A percentile compares a stretch with the other conserved stretches of the same genome.
Evolutionary conservation across 1,140 invertebrate genomes (phyloP).

Genomic region (Adelges cooleyi): DNA sequence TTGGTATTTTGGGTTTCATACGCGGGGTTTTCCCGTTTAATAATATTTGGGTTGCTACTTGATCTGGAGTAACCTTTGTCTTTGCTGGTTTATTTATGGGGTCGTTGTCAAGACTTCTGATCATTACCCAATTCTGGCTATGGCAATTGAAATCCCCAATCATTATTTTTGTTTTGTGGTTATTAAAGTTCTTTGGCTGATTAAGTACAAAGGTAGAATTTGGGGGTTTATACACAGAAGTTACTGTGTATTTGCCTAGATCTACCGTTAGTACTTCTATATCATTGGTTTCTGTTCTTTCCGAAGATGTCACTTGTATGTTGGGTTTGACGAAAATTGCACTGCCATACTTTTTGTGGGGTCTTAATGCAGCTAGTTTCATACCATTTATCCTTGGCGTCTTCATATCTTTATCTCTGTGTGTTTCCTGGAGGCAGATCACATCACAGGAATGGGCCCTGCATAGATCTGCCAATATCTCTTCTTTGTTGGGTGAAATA

Average conservation of each 20-base stretch:
- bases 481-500: slow-evolving; percentile 7
- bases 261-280: not conserved
- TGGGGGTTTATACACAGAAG: not conserved
- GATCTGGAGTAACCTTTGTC: slow-evolving; percentile 5
- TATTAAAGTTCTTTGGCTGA: not conserved
- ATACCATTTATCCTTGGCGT: slow-evolving; percentile 25
- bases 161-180: not conserved
- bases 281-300: not conserved
- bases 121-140: not conserved
- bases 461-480: slow-evolving; percentile 8
- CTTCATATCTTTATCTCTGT: not conserved
- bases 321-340: not conserved
- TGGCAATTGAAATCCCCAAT: not conserved
- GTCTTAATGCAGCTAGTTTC: slow-evolving; percentile 5
- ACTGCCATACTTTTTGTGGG: not conserved
- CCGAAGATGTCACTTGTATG: not conserved
- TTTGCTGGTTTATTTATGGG: not conserved
- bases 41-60: not conserved
- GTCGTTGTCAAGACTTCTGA: not conserved
- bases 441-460: not conserved
- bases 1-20: no score
- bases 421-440: not conserved
- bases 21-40: no score
- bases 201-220: not conserved
- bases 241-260: not conserved